A percentile compares a stretch with the other conserved stretches of the same genome.
phyloP scores from a whole-genome alignment of 2,888 invertebrate species.

The Anorthoa munda region DNA sequence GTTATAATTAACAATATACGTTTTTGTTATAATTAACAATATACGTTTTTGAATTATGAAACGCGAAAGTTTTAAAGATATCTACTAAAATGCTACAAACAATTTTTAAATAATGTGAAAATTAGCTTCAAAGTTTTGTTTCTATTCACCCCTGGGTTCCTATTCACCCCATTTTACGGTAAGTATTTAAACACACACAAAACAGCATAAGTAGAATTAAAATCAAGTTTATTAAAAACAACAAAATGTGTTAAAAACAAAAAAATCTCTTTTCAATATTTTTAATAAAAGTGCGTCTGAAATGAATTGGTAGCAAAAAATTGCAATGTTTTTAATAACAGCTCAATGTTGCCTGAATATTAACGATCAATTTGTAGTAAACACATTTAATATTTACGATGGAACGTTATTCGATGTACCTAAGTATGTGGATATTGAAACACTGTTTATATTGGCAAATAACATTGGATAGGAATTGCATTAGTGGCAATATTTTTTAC shows the following conservation, averaged over 20 bases:
- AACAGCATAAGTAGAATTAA: neutral
- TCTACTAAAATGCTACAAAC: too few relatives aligned
- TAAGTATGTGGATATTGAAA: neutral
- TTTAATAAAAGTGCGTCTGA: conserved; percentile 22
- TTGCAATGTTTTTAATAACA: conserved; percentile 8
- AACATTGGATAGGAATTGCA: neutral
- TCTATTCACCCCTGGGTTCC: too few relatives aligned
- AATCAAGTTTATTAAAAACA: neutral
- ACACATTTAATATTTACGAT: conserved; percentile 15
- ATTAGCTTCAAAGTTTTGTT: too few relatives aligned
- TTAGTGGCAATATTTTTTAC: neutral
- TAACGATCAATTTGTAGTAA: conserved; percentile 17
- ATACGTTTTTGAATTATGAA: too few relatives aligned
- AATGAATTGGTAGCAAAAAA: conserved; percentile 1
- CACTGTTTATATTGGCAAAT: neutral
- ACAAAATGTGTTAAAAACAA: neutral
- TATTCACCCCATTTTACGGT: too few relatives aligned
- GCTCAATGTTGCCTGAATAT: conserved; percentile 18
- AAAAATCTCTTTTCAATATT: neutral
- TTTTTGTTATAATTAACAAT: too few relatives aligned
- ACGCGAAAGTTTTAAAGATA: too few relatives aligned
- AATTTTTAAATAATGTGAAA: too few relatives aligned
- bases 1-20: too few relatives aligned
- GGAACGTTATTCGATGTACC: neutral
- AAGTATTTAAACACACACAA: neutral